A percentile compares a stretch with the other conserved stretches of the same genome.
phyloP scores from a whole-genome alignment of 1,140 invertebrate species.

The Achatina immaculata region DNA sequence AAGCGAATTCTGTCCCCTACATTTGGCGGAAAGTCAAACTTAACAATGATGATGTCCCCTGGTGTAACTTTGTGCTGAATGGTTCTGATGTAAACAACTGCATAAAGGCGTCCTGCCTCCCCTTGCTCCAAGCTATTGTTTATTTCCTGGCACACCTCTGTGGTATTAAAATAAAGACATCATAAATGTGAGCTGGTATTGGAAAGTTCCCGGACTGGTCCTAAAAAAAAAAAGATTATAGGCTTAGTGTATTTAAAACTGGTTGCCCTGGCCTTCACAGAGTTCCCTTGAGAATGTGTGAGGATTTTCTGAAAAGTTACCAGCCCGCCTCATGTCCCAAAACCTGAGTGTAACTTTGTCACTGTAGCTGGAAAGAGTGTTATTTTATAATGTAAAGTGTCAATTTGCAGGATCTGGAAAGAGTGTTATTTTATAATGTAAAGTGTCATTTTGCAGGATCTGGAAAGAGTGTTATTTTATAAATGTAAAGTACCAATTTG shows the following conservation, averaged over 20 bases:
- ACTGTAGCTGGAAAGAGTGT: too few species aligned
- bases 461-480: too few species aligned
- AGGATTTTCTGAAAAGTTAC: too few species aligned
- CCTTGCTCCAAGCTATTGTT: conserved; percentile 37
- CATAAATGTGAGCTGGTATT: conserved; percentile 2
- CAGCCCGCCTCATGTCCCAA: too few species aligned
- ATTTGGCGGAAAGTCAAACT: conserved; percentile 86
- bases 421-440: too few species aligned
- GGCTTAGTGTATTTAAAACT: background rate
- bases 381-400: too few species aligned
- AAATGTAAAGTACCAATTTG: too few species aligned
- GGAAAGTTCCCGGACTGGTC: too few species aligned
- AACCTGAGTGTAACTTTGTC: too few species aligned
- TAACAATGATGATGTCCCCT: conserved; percentile 86
- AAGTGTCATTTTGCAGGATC: too few species aligned
- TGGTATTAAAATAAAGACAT: background rate
- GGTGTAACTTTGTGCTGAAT: conserved; percentile 90
- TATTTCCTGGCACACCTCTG: conserved; percentile 34
- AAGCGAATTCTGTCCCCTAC: conserved; percentile 86
- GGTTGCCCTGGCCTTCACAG: background rate
- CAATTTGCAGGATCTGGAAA: too few species aligned
- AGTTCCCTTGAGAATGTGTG: too few species aligned
- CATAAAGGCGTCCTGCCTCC: conserved; percentile 82
- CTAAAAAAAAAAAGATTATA: background rate
- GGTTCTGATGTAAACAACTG: conserved; percentile 84